Percentiles rank a stretch among this genome's conserved stretches.
Conservation (phyloP, 2,888 invertebrate genomes). For the Tenthredo distinguenda region DNA sequence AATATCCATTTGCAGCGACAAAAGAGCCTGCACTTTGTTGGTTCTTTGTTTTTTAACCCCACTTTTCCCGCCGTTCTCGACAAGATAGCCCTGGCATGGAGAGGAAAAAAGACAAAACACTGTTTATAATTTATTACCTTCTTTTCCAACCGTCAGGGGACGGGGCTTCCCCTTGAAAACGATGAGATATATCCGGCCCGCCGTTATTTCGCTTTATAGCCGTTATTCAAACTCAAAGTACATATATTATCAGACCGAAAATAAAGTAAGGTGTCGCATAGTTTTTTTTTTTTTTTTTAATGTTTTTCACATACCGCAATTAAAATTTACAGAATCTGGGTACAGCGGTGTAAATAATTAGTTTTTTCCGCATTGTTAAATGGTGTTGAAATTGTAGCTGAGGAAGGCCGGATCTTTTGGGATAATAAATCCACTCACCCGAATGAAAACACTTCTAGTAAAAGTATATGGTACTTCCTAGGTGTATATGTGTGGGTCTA, state of each 20-base stretch:
- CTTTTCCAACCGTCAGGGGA: conserved; percentile 14
- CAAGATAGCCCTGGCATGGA: background rate
- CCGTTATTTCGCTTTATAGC: conserved; percentile 29
- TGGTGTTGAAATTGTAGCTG: background rate
- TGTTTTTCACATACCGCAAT: background rate
- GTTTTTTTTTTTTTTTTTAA: background rate
- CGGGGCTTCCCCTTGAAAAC: conserved; percentile 11
- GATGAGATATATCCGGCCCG: conserved; percentile 25
- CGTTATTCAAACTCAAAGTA: conserved; percentile 22
- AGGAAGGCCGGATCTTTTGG: background rate
- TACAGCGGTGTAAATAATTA: background rate
- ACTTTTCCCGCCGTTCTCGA: background rate
- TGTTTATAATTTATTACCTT: conserved; percentile 51
- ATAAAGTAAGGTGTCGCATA: background rate
- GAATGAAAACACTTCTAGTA: conserved; percentile 23
- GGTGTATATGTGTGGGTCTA: background rate
- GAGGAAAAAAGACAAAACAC: conserved; percentile 24
- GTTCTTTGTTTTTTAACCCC: conserved; percentile 51
- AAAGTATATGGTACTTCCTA: background rate
- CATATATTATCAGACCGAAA: background rate
- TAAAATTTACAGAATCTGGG: background rate
- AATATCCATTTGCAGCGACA: conserved; percentile 53
- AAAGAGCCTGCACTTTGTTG: conserved; percentile 54
- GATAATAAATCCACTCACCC: background rate
- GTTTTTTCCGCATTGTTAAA: background rate